phyloP scores from a whole-genome alignment of 2,113 vertebrate genomes.

The Seriola dumerili region DNA sequence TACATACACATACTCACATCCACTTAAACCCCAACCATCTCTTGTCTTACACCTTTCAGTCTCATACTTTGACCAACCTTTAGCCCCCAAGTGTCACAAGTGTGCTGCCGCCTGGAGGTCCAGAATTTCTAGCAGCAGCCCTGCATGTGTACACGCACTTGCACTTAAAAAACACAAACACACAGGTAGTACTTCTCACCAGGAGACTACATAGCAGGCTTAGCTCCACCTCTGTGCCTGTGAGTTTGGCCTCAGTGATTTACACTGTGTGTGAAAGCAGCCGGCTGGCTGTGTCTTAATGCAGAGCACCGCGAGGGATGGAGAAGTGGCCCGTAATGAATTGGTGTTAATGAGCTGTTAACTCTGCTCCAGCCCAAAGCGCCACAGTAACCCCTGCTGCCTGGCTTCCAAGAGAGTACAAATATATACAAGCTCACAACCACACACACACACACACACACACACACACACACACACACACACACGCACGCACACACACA shows the following conservation, averaged over 20 bases:
- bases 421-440: slow-evolving; percentile 47
- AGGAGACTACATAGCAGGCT: slow-evolving; percentile 19
- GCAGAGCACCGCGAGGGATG: slow-evolving; percentile 54
- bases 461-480: slow-evolving; percentile 32
- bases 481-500: slow-evolving; percentile 36
- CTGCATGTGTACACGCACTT: slow-evolving; percentile 11
- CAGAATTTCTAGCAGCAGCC: slow-evolving; percentile 4
- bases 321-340: slow-evolving; percentile 74
- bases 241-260: slow-evolving; percentile 63
- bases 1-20: background rate
- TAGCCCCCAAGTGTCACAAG: background rate
- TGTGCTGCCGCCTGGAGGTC: slow-evolving; percentile 1
- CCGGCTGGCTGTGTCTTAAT: slow-evolving; percentile 51
- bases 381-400: slow-evolving; percentile 54
- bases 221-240: slow-evolving; percentile 38
- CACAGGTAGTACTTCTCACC: slow-evolving; percentile 55
- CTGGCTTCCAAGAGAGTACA: slow-evolving; percentile 55
- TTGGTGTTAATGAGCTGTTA: slow-evolving; percentile 83
- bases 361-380: slow-evolving; percentile 66
- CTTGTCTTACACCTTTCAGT: background rate
- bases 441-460: slow-evolving; percentile 36
- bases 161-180: slow-evolving; percentile 44
- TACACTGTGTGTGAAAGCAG: slow-evolving; percentile 68
- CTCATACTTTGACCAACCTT: background rate
- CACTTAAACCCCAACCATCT: background rate